These are phyloP conservation scores for Fregata magnificens DNA, from an alignment of 2,113 vertebrate genomes.

Conservation along the genomic window DNA sequence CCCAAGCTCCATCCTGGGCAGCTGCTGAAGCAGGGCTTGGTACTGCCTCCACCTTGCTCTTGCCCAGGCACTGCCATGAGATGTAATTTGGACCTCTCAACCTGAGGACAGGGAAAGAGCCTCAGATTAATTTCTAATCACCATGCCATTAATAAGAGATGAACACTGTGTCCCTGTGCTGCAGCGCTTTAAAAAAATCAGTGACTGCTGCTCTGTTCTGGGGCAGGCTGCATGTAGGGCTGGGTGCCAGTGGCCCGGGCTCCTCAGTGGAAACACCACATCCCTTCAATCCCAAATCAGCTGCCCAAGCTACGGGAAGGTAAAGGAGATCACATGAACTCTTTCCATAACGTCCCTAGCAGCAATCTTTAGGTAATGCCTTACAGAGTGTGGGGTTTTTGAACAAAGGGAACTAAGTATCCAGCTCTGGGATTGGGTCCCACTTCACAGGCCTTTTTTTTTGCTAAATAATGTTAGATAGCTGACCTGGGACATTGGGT, in stretches of 20 bases:
- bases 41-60: neutral
- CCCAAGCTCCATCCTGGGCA: neutral
- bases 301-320: neutral
- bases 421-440: neutral
- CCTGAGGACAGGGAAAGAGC: neutral
- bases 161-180: neutral
- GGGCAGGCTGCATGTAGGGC: neutral
- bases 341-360: neutral
- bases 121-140: neutral
- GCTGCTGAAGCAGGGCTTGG: neutral
- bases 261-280: neutral
- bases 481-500: neutral
- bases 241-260: rapidly evolving
- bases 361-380: neutral
- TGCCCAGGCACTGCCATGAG: neutral
- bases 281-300: neutral
- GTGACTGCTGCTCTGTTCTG: neutral
- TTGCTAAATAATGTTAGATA: neutral
- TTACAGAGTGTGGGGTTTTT: neutral
- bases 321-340: neutral
- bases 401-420: neutral
- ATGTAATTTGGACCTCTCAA: neutral
- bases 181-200: neutral
- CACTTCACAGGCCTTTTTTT: neutral
- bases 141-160: neutral